These are phyloP conservation scores for Podabrus alpinus DNA, from an alignment of 2,888 invertebrate species.

Conservation along the genomic window DNA sequence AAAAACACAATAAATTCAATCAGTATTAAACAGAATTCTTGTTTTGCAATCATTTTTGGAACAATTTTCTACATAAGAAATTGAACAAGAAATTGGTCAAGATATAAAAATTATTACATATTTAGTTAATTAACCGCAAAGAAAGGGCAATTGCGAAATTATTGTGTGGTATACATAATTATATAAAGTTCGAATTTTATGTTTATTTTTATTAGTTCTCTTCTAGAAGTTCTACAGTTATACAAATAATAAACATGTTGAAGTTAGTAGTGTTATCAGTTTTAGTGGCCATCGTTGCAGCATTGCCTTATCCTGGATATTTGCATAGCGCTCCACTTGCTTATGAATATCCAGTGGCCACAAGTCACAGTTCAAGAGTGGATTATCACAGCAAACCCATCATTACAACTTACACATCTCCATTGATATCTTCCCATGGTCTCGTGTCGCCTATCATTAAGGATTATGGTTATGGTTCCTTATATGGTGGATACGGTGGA, in stretches of 20 bases:
- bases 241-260: slow-evolving; percentile 37
- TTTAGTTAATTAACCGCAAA: slow-evolving; percentile 8
- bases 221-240: background rate
- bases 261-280: slow-evolving; percentile 66
- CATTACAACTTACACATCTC: slow-evolving; percentile 30
- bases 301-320: slow-evolving; percentile 49
- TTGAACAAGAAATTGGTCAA: too few relatives aligned
- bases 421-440: slow-evolving; percentile 8
- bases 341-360: slow-evolving; percentile 42
- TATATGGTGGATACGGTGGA: slow-evolving; percentile 10
- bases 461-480: slow-evolving; percentile 9
- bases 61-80: too few relatives aligned
- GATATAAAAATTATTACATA: slow-evolving; percentile 2
- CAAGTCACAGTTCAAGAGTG: slow-evolving; percentile 53
- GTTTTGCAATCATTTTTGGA: too few relatives aligned
- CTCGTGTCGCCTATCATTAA: slow-evolving; percentile 18
- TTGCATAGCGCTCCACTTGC: slow-evolving; percentile 39
- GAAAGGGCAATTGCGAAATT: slow-evolving; percentile 16
- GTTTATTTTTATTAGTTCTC: slow-evolving; percentile 8
- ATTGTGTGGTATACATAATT: slow-evolving; percentile 6
- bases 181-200: slow-evolving; percentile 12
- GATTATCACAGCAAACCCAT: slow-evolving; percentile 51
- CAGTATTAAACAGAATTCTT: too few relatives aligned
- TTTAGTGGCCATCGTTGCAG: slow-evolving; percentile 61
- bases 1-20: too few relatives aligned